These are phyloP conservation scores for Rhopalosiphum padi DNA, from an alignment of 1,140 invertebrate species.

Conservation along the genomic window DNA sequence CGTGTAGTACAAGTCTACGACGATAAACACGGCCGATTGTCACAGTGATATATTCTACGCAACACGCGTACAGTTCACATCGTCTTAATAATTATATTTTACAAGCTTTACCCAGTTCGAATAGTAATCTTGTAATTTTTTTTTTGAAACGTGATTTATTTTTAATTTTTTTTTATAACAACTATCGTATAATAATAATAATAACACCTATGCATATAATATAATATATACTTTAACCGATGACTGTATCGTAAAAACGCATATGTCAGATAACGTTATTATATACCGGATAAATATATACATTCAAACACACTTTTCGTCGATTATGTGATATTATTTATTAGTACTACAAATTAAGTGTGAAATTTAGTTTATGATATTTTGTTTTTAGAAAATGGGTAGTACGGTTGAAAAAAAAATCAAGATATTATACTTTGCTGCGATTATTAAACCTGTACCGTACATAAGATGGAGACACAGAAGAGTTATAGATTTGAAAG, in stretches of 20 bases:
- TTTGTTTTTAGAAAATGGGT: background rate
- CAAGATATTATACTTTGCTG: background rate
- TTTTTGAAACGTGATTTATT: conserved; percentile 9
- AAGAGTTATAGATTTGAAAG: background rate
- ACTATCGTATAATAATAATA: background rate
- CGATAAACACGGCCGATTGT: background rate
- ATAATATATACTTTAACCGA: background rate
- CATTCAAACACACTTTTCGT: background rate
- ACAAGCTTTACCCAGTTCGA: background rate
- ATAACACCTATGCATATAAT: background rate
- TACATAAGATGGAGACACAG: background rate
- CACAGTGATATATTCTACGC: background rate
- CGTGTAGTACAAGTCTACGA: background rate
- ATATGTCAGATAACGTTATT: background rate
- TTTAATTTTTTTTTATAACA: background rate
- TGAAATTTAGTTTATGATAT: background rate
- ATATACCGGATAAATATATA: background rate
- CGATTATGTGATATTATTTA: background rate
- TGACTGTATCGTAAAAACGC: background rate
- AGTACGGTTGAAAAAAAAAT: background rate
- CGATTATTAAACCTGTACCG: background rate
- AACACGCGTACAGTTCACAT: background rate
- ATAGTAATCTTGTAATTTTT: background rate
- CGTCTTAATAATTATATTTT: background rate
- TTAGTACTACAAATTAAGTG: conserved; percentile 1